Evolutionary conservation across 2,113 vertebrate genomes (phyloP), one percentile per base, ranked within the genome.

Genomic region (Corythornis vintsioides): DNA sequence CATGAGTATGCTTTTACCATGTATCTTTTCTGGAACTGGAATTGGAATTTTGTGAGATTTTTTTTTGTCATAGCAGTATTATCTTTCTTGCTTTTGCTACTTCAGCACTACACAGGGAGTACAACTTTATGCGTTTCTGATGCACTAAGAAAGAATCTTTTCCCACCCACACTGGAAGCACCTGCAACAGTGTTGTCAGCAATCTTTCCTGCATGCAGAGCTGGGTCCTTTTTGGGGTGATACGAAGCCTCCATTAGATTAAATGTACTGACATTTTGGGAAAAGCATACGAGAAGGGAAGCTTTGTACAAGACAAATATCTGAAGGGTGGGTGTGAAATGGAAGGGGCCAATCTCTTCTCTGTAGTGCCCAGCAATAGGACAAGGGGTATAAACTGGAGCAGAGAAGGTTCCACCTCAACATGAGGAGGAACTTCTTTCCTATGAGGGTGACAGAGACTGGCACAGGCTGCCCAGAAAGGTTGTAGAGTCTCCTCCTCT

Each of bases 1-100:
- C 45, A 38, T 25, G 63, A 28, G 42, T 1, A 1, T 13, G 33
- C 35, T 56, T 18, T 20, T 14, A 1, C 24, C 0, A 0, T 2
- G 2, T 9, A 33, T 33, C n/a, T 55, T 16, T 64, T 31, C 25
- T 45, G 64, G 35, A 61, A 60, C 50, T 75, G 57, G 25, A 25
- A 13, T 0, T 26, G 26, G 40, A n/a, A 11, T 28, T 69, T 69
- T 50, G 13, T 15, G 29, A 35, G 48, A n/a, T 29, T 42, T 5
- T 60, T 60, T 48, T 2, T 2, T 29, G 7, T 3, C 61, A 17
- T 8, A 7, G 35, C 69, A 67, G 3, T 17, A 2, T 48, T 55
- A 2, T 3, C 24, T 38, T 22, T 11, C 18, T 7, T 42, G 29
- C 16, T 57, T 47, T 18, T 35, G 31, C 4, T 67, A 45, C 56